These are phyloP conservation scores for Margaritifera margaritifera DNA, from an alignment of 2,888 invertebrate genomes.

Conservation along the genomic window DNA sequence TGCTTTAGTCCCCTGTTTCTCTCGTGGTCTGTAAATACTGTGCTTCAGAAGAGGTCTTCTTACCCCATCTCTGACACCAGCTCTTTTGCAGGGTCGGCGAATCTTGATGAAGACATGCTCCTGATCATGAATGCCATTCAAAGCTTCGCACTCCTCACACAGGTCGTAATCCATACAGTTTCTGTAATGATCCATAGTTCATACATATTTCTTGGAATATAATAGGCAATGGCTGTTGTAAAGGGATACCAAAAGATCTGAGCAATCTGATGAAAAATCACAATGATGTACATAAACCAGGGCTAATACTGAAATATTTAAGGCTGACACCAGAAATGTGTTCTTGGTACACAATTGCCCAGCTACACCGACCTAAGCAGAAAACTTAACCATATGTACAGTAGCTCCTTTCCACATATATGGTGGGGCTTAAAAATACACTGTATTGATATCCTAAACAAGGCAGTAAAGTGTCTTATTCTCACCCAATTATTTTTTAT, in stretches of 20 bases:
- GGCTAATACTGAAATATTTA: not conserved
- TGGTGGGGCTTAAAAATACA: no score
- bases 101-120: slow-evolving; percentile 71
- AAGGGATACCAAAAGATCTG: no score
- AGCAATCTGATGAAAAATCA: not conserved
- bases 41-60: slow-evolving; percentile 50
- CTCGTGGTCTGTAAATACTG: slow-evolving; percentile 38
- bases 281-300: not conserved
- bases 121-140: slow-evolving; percentile 57
- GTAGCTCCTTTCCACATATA: no score
- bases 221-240: no score
- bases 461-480: no score
- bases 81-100: slow-evolving; percentile 51
- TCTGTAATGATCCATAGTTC: slow-evolving; percentile 40
- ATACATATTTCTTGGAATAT: no score
- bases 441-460: no score
- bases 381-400: no score
- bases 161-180: slow-evolving; percentile 72
- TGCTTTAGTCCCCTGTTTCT: slow-evolving; percentile 17
- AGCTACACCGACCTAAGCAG: no score
- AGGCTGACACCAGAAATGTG: no score
- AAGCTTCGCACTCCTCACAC: slow-evolving; percentile 69
- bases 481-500: no score
- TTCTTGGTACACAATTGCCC: no score
- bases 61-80: slow-evolving; percentile 38